Percentiles rank a stretch among this genome's conserved stretches.
phyloP scores from a whole-genome alignment of 2,797 vertebrate genomes.

The Pelodytes ibericus region DNA sequence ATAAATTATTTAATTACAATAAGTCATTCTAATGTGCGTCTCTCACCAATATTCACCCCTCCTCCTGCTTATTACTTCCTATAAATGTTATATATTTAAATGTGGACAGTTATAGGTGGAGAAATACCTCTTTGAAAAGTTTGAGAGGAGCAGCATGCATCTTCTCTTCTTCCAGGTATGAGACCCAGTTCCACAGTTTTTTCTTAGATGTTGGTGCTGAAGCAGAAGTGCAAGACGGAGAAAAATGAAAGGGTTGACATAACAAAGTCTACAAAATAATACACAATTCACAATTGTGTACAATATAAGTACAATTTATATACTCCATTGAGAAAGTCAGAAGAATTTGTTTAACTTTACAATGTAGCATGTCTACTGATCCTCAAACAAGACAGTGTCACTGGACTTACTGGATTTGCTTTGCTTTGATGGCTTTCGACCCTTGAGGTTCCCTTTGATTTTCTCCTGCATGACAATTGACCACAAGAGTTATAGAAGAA shows the following conservation, averaged over 20 bases:
- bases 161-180: constrained; percentile 87
- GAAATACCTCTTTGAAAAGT: constrained; percentile 86
- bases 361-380: too few species aligned
- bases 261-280: too few species aligned
- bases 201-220: constrained; percentile 76
- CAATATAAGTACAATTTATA: too few species aligned
- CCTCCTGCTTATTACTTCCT: too few species aligned
- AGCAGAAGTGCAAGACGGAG: constrained; percentile 51
- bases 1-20: not conserved
- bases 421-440: constrained; percentile 35
- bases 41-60: too few species aligned
- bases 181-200: constrained; percentile 86
- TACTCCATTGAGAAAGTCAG: too few species aligned
- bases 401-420: constrained; percentile 34
- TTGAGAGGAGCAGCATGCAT: constrained; percentile 83
- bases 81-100: too few species aligned
- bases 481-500: not conserved
- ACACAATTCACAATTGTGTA: too few species aligned
- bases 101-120: constrained; percentile 7
- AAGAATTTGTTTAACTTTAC: too few species aligned
- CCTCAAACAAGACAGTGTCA: not conserved
- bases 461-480: constrained; percentile 27
- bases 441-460: not conserved
- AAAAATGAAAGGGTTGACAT: too few species aligned
- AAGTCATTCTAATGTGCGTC: not conserved